Conservation (phyloP, 2,888 invertebrate species). For the Drosophila mimica region DNA sequence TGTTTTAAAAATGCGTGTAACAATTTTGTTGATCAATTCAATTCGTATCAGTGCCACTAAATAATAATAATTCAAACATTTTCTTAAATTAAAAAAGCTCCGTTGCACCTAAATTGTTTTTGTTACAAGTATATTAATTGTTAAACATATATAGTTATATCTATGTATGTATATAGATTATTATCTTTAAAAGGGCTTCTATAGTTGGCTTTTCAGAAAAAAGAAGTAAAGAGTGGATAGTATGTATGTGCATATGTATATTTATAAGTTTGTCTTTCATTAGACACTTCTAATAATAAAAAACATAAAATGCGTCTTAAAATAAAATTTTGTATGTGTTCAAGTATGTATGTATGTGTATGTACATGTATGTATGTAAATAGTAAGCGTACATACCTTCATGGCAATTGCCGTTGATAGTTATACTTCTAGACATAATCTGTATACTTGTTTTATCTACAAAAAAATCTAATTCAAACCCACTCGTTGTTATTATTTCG, state of each 20-base stretch:
- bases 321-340: neutral
- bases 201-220: too few relatives aligned
- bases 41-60: neutral
- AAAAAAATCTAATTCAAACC: slow-evolving; percentile 32
- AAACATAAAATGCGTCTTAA: too few relatives aligned
- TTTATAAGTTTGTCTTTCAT: neutral
- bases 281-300: slow-evolving; percentile 2
- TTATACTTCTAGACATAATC: slow-evolving; percentile 61
- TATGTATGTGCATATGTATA: neutral
- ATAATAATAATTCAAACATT: neutral
- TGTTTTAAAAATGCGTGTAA: neutral
- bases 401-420: slow-evolving; percentile 63
- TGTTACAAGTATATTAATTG: neutral
- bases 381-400: slow-evolving; percentile 47
- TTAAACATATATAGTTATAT: neutral
- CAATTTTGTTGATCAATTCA: too few relatives aligned
- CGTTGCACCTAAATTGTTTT: neutral
- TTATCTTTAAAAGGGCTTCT: neutral
- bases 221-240: too few relatives aligned
- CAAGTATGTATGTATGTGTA: neutral
- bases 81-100: neutral
- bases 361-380: neutral
- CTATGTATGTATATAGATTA: neutral
- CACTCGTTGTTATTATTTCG: slow-evolving; percentile 6
- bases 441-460: slow-evolving; percentile 38